Evolutionary conservation across 2,797 vertebrate species (phyloP).

Genomic region (Sylvia borin): DNA sequence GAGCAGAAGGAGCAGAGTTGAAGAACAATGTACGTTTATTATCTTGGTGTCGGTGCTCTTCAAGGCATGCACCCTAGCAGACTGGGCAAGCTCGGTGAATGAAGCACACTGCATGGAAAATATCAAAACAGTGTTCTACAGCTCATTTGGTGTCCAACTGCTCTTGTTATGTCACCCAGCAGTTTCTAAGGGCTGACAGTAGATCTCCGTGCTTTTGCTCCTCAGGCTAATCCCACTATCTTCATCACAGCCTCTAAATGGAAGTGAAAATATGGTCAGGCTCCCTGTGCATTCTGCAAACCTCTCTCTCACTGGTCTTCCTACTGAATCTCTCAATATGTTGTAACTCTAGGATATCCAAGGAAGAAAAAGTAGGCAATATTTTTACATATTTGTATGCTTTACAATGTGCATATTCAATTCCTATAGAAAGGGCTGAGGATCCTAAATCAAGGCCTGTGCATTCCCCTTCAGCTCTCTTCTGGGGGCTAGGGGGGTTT

Average conservation of each 20-base stretch:
- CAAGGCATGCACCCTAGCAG: background rate
- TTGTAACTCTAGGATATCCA: background rate
- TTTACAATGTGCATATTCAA: background rate
- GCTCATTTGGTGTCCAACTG: background rate
- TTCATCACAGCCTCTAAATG: background rate
- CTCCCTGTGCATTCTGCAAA: background rate
- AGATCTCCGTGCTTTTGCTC: background rate
- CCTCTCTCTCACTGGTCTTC: background rate
- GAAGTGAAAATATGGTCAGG: background rate
- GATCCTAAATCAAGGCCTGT: background rate
- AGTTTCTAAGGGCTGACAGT: background rate
- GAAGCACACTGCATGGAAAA: background rate
- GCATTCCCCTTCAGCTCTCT: background rate
- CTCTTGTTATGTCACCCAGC: background rate
- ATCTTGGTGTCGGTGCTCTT: background rate
- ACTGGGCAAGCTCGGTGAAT: background rate
- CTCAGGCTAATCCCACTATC: background rate
- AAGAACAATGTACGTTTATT: background rate
- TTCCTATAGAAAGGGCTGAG: background rate
- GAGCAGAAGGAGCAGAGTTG: background rate
- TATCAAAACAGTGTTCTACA: background rate
- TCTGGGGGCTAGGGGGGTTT: rapidly evolving
- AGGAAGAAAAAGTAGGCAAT: background rate
- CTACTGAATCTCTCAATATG: background rate
- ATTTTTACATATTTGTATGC: background rate